A percentile compares a stretch with the other conserved stretches of the same genome.
Evolutionary conservation across 1,140 invertebrate genomes (phyloP).

Genomic region (Diorhabda carinulata): DNA sequence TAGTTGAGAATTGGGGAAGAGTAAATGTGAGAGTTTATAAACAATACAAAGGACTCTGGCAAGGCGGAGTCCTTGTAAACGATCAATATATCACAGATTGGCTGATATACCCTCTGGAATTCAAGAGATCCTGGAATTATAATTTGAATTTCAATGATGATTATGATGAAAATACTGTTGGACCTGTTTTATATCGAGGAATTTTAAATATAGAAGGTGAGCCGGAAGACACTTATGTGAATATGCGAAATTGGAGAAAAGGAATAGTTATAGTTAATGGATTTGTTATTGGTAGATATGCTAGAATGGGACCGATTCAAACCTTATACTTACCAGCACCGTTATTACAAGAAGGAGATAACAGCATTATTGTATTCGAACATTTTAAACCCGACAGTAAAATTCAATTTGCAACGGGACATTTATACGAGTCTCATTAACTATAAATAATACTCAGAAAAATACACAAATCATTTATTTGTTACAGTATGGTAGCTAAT

Average conservation of each 20-base stretch:
- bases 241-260: conserved; percentile 51
- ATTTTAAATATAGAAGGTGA: conserved; percentile 28
- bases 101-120: conserved; percentile 53
- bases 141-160: conserved; percentile 28
- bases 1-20: conserved; percentile 15
- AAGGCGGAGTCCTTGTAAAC: conserved; percentile 48
- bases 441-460: too few relatives aligned
- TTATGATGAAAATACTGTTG: conserved; percentile 17
- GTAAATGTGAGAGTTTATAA: conserved; percentile 23
- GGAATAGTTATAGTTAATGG: conserved; percentile 64
- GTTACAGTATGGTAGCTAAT: too few relatives aligned
- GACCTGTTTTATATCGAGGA: conserved; percentile 43
- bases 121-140: conserved; percentile 47
- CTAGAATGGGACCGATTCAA: conserved; percentile 54
- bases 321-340: conserved; percentile 59
- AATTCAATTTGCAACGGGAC: conserved; percentile 23
- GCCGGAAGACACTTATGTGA: conserved; percentile 40
- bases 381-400: conserved; percentile 37
- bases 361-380: conserved; percentile 48
- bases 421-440: neutral
- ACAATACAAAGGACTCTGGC: conserved; percentile 53
- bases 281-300: conserved; percentile 61
- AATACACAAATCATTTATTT: too few relatives aligned
- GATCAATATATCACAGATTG: conserved; percentile 46
- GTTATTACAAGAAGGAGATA: conserved; percentile 51